A percentile compares a stretch with the other conserved stretches of the same genome.
These are phyloP conservation scores for Sebastes minor DNA, from an alignment of 2,797 vertebrate species.

Conservation along the genomic window DNA sequence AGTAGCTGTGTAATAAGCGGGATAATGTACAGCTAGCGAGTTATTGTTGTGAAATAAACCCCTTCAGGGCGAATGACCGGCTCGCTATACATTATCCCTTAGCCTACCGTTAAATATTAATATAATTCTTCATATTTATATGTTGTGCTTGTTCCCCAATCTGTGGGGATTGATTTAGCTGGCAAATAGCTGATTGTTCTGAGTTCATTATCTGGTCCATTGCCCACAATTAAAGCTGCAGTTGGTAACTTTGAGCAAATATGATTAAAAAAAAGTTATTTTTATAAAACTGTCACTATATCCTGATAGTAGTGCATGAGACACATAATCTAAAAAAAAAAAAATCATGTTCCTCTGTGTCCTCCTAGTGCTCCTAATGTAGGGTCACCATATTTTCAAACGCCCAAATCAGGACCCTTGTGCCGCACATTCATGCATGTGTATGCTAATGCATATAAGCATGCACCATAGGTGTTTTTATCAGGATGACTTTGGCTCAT, in stretches of 20 bases:
- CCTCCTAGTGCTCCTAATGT: not conserved
- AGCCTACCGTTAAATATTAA: no score
- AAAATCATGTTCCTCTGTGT: not conserved
- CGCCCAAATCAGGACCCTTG: not conserved
- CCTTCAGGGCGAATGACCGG: no score
- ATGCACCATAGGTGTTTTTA: not conserved
- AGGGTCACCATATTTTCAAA: not conserved
- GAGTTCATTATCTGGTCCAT: not conserved
- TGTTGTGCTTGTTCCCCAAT: not conserved
- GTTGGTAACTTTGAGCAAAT: no score
- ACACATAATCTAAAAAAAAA: not conserved
- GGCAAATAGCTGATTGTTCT: not conserved
- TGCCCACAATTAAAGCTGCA: not conserved
- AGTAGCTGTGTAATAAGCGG: no score
- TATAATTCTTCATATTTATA: not conserved
- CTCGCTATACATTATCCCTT: fast-evolving
- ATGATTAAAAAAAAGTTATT: no score
- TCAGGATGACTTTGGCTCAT: not conserved
- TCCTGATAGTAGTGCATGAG: not conserved
- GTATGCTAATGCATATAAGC: not conserved
- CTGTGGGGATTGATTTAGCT: not conserved
- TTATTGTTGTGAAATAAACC: no score
- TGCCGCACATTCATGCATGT: not conserved
- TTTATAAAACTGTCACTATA: not conserved
- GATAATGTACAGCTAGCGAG: no score